A percentile compares a stretch with the other conserved stretches of the same genome.
These are phyloP conservation scores for Cervus canadensis DNA, from an alignment of 2,113 vertebrate genomes.

Conservation along the genomic window DNA sequence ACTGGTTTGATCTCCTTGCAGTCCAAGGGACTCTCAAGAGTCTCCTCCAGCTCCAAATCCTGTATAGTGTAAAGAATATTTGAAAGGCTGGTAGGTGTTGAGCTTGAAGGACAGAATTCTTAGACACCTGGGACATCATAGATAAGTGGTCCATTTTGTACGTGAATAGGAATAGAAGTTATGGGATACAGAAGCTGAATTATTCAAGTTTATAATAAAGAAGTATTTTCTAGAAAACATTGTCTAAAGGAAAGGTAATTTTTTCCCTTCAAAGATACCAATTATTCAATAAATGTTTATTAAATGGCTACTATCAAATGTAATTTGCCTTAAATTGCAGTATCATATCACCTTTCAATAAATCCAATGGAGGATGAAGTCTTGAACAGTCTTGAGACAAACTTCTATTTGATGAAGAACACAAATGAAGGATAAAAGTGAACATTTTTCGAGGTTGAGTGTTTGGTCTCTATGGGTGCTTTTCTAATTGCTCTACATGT, in stretches of 20 bases:
- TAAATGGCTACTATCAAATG: background rate
- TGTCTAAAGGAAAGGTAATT: background rate
- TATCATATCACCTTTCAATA: rapidly evolving
- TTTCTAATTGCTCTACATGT: background rate
- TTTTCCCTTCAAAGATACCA: background rate
- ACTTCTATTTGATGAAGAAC: background rate
- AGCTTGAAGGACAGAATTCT: background rate
- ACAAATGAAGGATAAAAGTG: too few relatives aligned
- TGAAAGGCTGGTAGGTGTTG: background rate
- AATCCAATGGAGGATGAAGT: background rate
- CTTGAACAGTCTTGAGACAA: background rate
- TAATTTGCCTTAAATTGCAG: background rate
- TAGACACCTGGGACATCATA: rapidly evolving
- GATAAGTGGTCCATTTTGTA: background rate
- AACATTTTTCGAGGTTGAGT: rapidly evolving
- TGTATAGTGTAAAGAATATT: background rate
- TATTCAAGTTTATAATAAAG: background rate
- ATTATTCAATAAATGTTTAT: background rate
- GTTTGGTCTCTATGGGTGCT: background rate
- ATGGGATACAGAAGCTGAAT: background rate
- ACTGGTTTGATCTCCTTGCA: background rate
- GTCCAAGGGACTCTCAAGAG: background rate
- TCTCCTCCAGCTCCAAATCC: background rate
- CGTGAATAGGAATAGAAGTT: background rate
- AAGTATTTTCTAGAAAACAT: background rate